These are phyloP conservation scores for Pica pica DNA, from an alignment of 2,113 vertebrate genomes.

Conservation along the genomic window DNA sequence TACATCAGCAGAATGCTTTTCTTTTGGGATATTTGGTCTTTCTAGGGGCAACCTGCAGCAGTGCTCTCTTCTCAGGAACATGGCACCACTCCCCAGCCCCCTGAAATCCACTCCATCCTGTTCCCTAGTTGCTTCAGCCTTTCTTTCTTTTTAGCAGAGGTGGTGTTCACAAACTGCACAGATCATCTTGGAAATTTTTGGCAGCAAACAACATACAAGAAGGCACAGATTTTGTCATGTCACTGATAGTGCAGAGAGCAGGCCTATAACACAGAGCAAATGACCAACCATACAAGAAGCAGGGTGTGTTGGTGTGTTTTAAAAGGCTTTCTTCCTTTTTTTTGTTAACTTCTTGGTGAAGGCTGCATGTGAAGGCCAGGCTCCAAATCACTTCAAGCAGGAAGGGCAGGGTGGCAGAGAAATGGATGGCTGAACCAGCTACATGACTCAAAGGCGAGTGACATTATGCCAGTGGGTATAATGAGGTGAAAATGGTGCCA, in stretches of 20 bases:
- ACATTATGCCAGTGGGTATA: background rate
- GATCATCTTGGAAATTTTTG: background rate
- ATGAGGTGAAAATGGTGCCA: background rate
- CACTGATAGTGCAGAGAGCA: background rate
- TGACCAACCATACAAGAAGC: fast-evolving
- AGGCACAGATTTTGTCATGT: background rate
- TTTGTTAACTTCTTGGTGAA: background rate
- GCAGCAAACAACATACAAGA: background rate
- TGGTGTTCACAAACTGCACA: background rate
- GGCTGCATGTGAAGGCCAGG: background rate
- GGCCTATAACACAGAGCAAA: background rate
- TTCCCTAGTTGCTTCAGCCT: fast-evolving
- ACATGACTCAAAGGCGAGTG: background rate
- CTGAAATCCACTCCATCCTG: background rate
- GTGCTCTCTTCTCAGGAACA: too few species aligned
- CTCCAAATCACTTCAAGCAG: background rate
- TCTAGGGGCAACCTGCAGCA: background rate
- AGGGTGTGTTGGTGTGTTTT: background rate
- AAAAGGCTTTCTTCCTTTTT: background rate
- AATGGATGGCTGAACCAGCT: background rate
- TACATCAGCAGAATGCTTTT: background rate
- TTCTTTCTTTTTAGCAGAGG: background rate
- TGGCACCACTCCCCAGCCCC: background rate
- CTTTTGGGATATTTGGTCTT: background rate
- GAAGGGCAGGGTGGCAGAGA: background rate